Percentiles rank a stretch among this genome's conserved stretches.
Evolutionary conservation across 2,797 vertebrate genomes (phyloP).

Genomic region (Mareca strepera): DNA sequence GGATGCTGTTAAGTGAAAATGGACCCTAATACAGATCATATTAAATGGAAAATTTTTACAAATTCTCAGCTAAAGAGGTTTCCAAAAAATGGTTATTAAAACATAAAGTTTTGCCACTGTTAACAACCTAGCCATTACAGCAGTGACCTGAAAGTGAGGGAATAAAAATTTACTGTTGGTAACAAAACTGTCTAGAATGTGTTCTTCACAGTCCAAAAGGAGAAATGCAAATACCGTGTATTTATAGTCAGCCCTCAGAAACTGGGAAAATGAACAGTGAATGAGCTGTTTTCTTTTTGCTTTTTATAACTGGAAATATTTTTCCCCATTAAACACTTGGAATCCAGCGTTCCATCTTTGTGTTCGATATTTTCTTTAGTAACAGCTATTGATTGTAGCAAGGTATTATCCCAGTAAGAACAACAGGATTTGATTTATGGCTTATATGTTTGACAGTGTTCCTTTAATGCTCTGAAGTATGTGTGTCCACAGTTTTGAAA

Average conservation of each 20-base stretch:
- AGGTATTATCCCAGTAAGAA: neutral
- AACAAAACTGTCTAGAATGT: constrained; percentile 27
- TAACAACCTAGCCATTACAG: constrained; percentile 27
- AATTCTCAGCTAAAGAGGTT: constrained; percentile 29
- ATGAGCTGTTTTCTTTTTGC: constrained; percentile 22
- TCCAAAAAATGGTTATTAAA: constrained; percentile 24
- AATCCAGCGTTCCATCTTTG: neutral
- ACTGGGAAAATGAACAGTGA: constrained; percentile 7
- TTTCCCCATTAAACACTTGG: constrained; percentile 1
- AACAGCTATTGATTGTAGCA: neutral
- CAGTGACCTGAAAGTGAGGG: neutral
- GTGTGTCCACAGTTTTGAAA: neutral
- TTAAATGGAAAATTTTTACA: constrained; percentile 42
- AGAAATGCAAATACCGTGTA: constrained; percentile 8
- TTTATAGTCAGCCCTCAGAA: constrained; percentile 38
- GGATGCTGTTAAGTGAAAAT: constrained; percentile 35
- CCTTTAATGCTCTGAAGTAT: neutral
- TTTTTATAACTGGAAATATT: constrained; percentile 38
- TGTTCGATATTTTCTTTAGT: constrained; percentile 20
- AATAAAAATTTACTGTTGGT: constrained; percentile 61
- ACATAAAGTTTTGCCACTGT: constrained; percentile 36
- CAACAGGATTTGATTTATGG: neutral
- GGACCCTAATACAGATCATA: neutral
- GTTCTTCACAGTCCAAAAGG: constrained; percentile 26
- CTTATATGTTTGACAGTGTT: neutral